Evolutionary conservation across 2,888 invertebrate species (phyloP).

Genomic region (Andrena bucephala): DNA sequence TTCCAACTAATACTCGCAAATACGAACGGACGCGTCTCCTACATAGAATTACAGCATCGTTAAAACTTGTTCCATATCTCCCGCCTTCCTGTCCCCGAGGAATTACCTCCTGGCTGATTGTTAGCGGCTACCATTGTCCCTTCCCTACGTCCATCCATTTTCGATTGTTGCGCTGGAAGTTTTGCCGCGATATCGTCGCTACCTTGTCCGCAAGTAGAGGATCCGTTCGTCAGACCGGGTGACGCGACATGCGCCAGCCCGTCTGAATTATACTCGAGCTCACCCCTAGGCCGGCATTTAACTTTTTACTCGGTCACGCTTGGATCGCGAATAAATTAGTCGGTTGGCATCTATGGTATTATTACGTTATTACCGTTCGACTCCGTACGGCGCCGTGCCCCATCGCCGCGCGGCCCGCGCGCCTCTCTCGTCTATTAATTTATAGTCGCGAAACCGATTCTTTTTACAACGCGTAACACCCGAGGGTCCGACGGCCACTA

Average conservation of each 20-base stretch:
- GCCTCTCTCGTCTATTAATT: conserved; percentile 68
- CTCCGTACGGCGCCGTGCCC: conserved; percentile 24
- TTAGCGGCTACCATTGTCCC: background rate
- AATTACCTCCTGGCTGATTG: too few species aligned
- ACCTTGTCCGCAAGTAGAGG: background rate
- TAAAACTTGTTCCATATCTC: too few species aligned
- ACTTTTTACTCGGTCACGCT: conserved; percentile 44
- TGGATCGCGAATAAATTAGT: conserved; percentile 68
- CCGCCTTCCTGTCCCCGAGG: too few species aligned
- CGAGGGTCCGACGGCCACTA: conserved; percentile 42
- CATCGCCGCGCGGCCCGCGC: background rate
- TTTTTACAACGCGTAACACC: conserved; percentile 36
- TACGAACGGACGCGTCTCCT: too few species aligned
- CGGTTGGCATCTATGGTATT: conserved; percentile 62
- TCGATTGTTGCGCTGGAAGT: too few species aligned
- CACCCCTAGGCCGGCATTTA: conserved; percentile 52
- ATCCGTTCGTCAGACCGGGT: conserved; percentile 1
- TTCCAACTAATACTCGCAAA: background rate
- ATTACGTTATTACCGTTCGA: conserved; percentile 69
- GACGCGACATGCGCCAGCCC: conserved; percentile 18
- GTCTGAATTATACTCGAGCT: conserved; percentile 13
- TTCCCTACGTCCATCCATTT: too few species aligned
- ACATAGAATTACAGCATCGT: too few species aligned
- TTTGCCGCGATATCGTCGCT: background rate
- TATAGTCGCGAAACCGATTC: conserved; percentile 64